Evolutionary conservation across 2,797 vertebrate species (phyloP).

Genomic region (Ispidina picta): DNA sequence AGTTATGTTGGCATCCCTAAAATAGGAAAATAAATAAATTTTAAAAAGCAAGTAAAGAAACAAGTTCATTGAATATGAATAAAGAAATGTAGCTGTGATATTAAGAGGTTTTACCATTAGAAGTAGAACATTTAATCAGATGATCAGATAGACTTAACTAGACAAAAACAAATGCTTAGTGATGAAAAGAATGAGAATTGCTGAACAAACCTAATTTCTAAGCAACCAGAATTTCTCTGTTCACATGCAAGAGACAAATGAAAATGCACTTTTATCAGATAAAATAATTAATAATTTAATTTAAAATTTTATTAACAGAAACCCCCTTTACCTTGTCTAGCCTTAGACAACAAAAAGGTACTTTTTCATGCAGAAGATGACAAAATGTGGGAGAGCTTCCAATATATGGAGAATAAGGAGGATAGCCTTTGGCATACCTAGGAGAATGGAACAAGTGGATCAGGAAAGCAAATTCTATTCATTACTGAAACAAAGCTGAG

Average conservation of each 20-base stretch:
- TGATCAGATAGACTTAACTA: background rate
- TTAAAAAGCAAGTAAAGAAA: background rate
- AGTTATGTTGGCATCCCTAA: constrained; percentile 94
- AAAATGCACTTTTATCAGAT: background rate
- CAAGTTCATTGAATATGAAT: background rate
- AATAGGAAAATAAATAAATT: background rate
- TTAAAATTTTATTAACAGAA: background rate
- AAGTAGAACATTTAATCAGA: background rate
- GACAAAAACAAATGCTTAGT: background rate
- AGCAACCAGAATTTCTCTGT: background rate
- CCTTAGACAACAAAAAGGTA: constrained; percentile 83
- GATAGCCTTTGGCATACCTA: constrained; percentile 85
- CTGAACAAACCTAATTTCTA: background rate
- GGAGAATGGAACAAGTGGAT: background rate
- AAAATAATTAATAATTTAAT: too few relatives aligned
- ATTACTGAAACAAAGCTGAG: background rate
- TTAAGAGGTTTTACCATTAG: background rate
- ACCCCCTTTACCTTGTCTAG: constrained; percentile 80
- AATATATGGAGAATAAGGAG: constrained; percentile 85
- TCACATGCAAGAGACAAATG: background rate
- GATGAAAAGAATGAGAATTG: background rate
- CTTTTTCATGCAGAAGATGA: constrained; percentile 84
- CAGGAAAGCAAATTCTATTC: background rate
- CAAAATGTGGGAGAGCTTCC: constrained; percentile 86
- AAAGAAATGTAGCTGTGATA: background rate